Percentiles rank a stretch among this genome's conserved stretches.
These are phyloP conservation scores for Homalodisca vitripennis DNA, from an alignment of 1,140 invertebrate genomes.

Conservation along the genomic window DNA sequence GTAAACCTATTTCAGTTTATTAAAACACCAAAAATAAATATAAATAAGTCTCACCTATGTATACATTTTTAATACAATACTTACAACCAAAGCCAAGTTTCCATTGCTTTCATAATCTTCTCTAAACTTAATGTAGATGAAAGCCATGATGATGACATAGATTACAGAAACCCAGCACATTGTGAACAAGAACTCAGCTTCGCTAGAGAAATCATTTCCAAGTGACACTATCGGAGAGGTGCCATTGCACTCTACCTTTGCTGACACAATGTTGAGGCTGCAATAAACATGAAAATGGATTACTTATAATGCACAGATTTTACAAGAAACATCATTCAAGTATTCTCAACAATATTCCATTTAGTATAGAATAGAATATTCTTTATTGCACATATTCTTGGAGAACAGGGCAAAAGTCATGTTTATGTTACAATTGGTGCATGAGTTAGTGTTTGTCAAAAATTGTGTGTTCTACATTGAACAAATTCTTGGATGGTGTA, in stretches of 20 bases:
- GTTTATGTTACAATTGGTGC: too few species aligned
- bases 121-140: background rate
- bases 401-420: too few species aligned
- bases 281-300: background rate
- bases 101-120: background rate
- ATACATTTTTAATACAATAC: too few species aligned
- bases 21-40: too few species aligned
- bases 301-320: background rate
- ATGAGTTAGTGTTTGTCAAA: background rate
- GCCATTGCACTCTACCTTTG: background rate
- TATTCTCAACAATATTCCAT: background rate
- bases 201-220: background rate
- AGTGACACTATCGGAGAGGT: background rate
- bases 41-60: too few species aligned
- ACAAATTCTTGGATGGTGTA: too few species aligned
- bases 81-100: background rate
- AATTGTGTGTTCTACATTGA: background rate
- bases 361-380: background rate
- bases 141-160: background rate
- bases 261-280: background rate
- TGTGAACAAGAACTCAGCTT: background rate
- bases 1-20: too few species aligned
- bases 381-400: too few species aligned
- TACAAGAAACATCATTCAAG: background rate
- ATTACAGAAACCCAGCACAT: background rate